These are phyloP conservation scores for Zaprionus vittiger DNA, from an alignment of 1,140 invertebrate genomes.

Conservation along the genomic window DNA sequence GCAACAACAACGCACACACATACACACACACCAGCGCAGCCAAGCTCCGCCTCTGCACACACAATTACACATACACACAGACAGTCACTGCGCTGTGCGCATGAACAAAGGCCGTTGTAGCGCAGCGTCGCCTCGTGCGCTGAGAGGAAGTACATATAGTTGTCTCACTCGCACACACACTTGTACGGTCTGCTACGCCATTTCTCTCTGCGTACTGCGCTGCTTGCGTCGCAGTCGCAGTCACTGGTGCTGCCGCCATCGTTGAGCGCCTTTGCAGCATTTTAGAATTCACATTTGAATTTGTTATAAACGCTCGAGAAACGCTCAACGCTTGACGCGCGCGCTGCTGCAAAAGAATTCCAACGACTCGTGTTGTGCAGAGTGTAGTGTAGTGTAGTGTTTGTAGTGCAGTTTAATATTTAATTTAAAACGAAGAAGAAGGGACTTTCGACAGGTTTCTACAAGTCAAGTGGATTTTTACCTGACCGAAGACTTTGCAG, in stretches of 20 bases:
- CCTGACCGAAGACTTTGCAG: constrained; percentile 23
- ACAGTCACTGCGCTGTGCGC: constrained; percentile 47
- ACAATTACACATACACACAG: constrained; percentile 16
- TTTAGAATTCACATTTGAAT: constrained; percentile 84
- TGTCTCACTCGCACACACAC: constrained; percentile 53
- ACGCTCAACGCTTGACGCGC: constrained; percentile 79
- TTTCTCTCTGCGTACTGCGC: constrained; percentile 58
- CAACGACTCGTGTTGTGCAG: constrained; percentile 7
- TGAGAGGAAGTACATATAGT: constrained; percentile 55
- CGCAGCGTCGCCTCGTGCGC: constrained; percentile 15
- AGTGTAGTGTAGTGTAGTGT: constrained; percentile 20
- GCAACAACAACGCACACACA: constrained; percentile 35
- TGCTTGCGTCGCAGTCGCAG: constrained; percentile 47
- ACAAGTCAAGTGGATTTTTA: constrained; percentile 49
- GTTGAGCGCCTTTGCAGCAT: constrained; percentile 56
- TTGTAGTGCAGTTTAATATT: constrained; percentile 6
- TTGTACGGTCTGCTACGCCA: constrained; percentile 52
- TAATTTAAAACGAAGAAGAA: not conserved
- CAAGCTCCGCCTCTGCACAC: constrained; percentile 66
- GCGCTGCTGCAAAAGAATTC: constrained; percentile 55
- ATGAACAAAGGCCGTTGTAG: constrained; percentile 68
- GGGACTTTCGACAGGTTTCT: constrained; percentile 19
- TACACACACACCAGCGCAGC: constrained; percentile 27
- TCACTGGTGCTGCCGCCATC: constrained; percentile 17
- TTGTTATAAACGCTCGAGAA: constrained; percentile 83